Evolutionary conservation across 1,140 invertebrate genomes (phyloP).

Genomic region (Drosophila fuyamai): DNA sequence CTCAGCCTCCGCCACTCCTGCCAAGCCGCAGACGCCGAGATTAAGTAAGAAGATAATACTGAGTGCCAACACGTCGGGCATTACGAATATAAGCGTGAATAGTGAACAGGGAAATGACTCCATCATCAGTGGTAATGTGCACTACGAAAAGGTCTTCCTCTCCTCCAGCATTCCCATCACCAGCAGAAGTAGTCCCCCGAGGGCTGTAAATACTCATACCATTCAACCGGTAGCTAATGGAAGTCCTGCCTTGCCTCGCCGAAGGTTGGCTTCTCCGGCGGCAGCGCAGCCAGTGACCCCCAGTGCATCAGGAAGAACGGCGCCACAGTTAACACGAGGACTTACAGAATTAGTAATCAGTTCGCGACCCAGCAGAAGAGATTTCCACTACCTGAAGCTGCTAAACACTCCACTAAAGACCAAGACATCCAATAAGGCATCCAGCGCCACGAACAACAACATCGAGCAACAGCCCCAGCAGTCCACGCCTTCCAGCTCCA

Average conservation of each 20-base stretch:
- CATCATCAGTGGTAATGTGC: slow-evolving; percentile 71
- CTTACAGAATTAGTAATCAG: slow-evolving; percentile 81
- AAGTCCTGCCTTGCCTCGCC: slow-evolving; percentile 64
- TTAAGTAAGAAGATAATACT: slow-evolving; percentile 80
- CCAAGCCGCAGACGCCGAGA: slow-evolving; percentile 65
- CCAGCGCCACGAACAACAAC: slow-evolving; percentile 62
- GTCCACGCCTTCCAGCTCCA: slow-evolving; percentile 22
- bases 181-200: slow-evolving; percentile 23
- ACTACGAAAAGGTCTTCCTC: slow-evolving; percentile 81
- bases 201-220: slow-evolving; percentile 22
- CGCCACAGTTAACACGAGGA: slow-evolving; percentile 70
- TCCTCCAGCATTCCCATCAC: slow-evolving; percentile 70
- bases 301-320: slow-evolving; percentile 11
- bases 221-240: slow-evolving; percentile 20
- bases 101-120: slow-evolving; percentile 57
- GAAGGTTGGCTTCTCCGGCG: slow-evolving; percentile 24
- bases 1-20: slow-evolving; percentile 8
- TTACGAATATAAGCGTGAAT: slow-evolving; percentile 80
- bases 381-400: slow-evolving; percentile 73
- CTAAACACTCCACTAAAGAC: slow-evolving; percentile 58
- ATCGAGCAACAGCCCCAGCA: slow-evolving; percentile 50
- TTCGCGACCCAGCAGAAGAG: slow-evolving; percentile 74
- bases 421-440: slow-evolving; percentile 41
- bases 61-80: slow-evolving; percentile 74
- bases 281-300: slow-evolving; percentile 15